Base-by-base conservation (phyloP, 2,888 invertebrate species). In the Ophion costatus region DNA sequence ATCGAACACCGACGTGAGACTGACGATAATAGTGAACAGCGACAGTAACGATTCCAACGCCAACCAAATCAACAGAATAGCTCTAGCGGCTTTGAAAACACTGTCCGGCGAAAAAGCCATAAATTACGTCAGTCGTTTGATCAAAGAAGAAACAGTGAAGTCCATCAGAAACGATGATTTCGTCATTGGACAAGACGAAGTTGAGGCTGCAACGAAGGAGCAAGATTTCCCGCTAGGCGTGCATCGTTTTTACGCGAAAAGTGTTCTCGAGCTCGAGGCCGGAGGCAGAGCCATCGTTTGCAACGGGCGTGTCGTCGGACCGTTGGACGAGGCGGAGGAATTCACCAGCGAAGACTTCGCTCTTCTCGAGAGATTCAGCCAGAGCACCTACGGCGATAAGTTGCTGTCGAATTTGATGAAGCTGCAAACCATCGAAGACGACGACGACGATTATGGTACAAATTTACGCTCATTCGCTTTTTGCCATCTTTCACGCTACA, bases 271-370 rank as follows among this genome's bases (percentile, higher is more conserved):
- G 51, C 94, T 99, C 86, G 94, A 95, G 24, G 94, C 95, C 17
- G 96, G 97, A 4, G 95, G 95, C 73, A 95, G 96, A 84, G 97
- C 97, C 0, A 94, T 99, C 4, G 94, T 99, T 20, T 96, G 97
- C 81, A 99, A 99, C 94, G 98, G 99, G 14, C 95, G 98, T 85
- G 95, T 99, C 51, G 95, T 98, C 81, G 99, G 99, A 0, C 98
- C 99, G 0, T 94, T 99, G 9, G 94, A 95, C 1, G 94, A 94
- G 0, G 94, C 95, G 29, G 99, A 99, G 92, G 94, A 94, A 29
- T 98, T 99, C 92, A 96, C 96, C 4, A 94, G 95, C 51, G 98
- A 99, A 76, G 99, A 99, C 94, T 98, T 98, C 93, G 95, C 96
- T 57, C 94, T 99, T 51, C 94, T 99, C 71, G 99, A 99, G 92